These are phyloP conservation scores for Ditula angustiorana DNA, from an alignment of 2,888 invertebrate species.

Conservation along the genomic window DNA sequence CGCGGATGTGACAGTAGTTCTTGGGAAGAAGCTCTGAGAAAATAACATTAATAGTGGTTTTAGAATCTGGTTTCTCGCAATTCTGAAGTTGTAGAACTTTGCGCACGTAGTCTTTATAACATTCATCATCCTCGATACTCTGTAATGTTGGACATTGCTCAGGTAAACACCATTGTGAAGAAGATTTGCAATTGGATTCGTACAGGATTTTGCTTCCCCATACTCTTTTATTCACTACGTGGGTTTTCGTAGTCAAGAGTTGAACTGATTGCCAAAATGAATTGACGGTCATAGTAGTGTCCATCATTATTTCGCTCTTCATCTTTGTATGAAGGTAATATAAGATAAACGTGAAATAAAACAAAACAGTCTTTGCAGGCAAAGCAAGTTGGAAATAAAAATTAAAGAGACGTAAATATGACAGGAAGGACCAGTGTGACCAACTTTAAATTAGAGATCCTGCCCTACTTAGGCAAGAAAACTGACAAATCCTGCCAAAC, in stretches of 20 bases:
- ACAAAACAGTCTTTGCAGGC: neutral
- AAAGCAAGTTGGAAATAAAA: no score
- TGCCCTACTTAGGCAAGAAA: no score
- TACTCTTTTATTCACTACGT: conserved; percentile 90
- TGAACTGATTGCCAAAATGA: conserved; percentile 87
- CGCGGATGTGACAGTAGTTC: conserved; percentile 63
- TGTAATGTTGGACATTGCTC: conserved; percentile 44
- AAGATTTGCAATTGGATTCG: conserved; percentile 46
- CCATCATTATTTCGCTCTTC: conserved; percentile 9
- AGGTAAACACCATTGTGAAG: conserved; percentile 45
- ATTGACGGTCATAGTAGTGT: conserved; percentile 39
- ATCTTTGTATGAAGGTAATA: neutral
- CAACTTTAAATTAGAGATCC: no score
- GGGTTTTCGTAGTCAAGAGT: conserved; percentile 88
- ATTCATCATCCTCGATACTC: conserved; percentile 47
- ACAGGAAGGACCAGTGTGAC: no score
- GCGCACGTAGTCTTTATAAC: conserved; percentile 40
- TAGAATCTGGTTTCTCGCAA: conserved; percentile 30
- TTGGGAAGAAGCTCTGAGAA: conserved; percentile 71
- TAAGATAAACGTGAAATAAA: neutral
- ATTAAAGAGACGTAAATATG: no score
- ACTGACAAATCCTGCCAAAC: no score
- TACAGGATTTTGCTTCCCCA: conserved; percentile 79
- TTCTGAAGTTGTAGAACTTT: conserved; percentile 43
- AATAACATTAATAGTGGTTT: conserved; percentile 51